Evolutionary conservation across 2,888 invertebrate species (phyloP), one percentile per base, ranked within the genome.

Genomic region (Margaritifera margaritifera): DNA sequence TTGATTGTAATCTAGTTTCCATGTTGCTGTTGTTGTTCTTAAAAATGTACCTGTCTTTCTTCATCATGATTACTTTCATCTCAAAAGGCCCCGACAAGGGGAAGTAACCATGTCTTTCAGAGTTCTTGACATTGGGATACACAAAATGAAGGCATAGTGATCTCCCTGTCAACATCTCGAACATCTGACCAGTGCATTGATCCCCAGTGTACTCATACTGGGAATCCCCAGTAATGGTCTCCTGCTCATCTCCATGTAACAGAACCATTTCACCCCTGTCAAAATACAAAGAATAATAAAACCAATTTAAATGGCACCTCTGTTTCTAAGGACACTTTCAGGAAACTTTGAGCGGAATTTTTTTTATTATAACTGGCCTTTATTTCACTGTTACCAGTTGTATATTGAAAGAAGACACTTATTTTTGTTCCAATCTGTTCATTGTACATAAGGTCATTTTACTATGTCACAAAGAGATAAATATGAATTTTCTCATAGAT

Each of bases 1-100:
- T 8, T 31, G 6, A 31, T 8, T 31, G 31, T 31, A 31, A 42
- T 42, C 2, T 15, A 42, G 42, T 11, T 42, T 42, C 11, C 11
- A 42, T 42, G 15, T 42, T 42, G 42, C 15, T 42, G 2, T 42
- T 42, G 42, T 24, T 53, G 25, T 62, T 25, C 24, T 11, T 51
- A 4, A 61, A n/a, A 31, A 66, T 69, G 56, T 72, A 77, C 77
- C 57, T 27, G 31, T 77, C 74, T 51, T 66, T 59, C 20, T 66
- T 64, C 11, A 58, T 52, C 27, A 77, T 58, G 15, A 24, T 60
- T 8, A 72, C n/a, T 8, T 57, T 51, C 31, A 74, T 11, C 24
- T 72, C 69, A 70, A 77, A 77, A 24, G 80, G 80, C 57, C 80
- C 80, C 50, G 80, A 81, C 25, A 81, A 60, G 1, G 80, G 80